Evolutionary conservation across 1,140 invertebrate species (phyloP), one percentile per base, ranked within the genome.

Genomic region (Listronotus bonariensis): DNA sequence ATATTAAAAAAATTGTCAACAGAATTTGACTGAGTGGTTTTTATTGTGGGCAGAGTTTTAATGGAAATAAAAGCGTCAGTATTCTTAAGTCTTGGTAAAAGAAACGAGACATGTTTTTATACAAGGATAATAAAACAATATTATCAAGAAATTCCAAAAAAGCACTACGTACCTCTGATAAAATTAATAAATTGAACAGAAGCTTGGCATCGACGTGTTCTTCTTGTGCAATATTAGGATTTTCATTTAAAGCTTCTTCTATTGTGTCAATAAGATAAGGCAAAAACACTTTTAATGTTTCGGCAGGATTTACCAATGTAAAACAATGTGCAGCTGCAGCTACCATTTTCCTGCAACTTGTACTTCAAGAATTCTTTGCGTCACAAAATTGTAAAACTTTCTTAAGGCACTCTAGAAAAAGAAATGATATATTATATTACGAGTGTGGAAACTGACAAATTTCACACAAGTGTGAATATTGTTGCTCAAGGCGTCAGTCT

Each of bases 131-230:
- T n/a, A n/a, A n/a, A n/a, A n/a, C n/a, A n/a, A n/a, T n/a, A n/a
- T n/a, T n/a, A n/a, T n/a, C n/a, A n/a, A n/a, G n/a, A n/a, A n/a
- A n/a, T 26, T 3, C 20, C 20, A 26, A 26, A 5, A 26, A 26
- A 26, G 5, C 20, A 55, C 10, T 56, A 61, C 41, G 61, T 67
- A 92, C 84, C 77, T 90, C 86, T 56, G 89, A 88, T 9, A 96
- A 75, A 18, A 96, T 76, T 0, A 91, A 80, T 31, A 96, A 77
- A 70, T 90, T 87, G 77, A 93, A 95, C 0, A 92, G 76, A 8
- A 96, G 80, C 66, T 92, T 87, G 67, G 90, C 86, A 69, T 94
- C 90, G 1, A 93, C 77, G 67, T 87, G 87, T 75, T 95, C 92
- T 68, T 91, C 89, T 45, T 86, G 84, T 14, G 80, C 62, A 43